phyloP scores from a whole-genome alignment of 2,797 vertebrate genomes.

The Rhyacichthys aspro region DNA sequence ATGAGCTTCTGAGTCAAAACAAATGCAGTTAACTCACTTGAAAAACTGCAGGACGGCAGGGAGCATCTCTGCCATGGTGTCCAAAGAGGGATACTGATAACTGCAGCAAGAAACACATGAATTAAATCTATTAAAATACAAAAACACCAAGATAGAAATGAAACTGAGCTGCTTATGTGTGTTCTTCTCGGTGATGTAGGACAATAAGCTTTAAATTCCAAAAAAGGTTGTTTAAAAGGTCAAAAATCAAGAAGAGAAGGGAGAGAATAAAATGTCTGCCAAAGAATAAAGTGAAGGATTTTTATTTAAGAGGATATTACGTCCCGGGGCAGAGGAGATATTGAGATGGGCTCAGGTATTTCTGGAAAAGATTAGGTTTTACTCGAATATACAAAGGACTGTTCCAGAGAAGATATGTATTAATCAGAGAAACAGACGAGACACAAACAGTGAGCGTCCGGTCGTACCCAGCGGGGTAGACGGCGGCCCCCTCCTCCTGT shows the following conservation, averaged over 20 bases:
- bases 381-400: slow-evolving; percentile 28
- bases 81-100: slow-evolving; percentile 90
- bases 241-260: slow-evolving; percentile 18
- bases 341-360: slow-evolving; percentile 40
- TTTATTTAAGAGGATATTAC: slow-evolving; percentile 39
- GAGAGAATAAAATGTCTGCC: not conserved
- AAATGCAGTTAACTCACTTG: slow-evolving; percentile 81
- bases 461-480: slow-evolving; percentile 84
- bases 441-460: not conserved
- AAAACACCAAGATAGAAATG: not conserved
- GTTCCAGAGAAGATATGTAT: slow-evolving; percentile 32
- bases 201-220: no score
- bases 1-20: not conserved
- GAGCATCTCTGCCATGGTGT: slow-evolving; percentile 90
- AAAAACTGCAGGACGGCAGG: slow-evolving; percentile 89
- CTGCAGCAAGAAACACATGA: slow-evolving; percentile 55
- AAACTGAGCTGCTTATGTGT: no score
- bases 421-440: not conserved
- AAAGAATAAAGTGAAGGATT: slow-evolving; percentile 27
- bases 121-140: not conserved
- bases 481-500: slow-evolving; percentile 86
- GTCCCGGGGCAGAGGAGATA: slow-evolving; percentile 9
- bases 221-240: no score
- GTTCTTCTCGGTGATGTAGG: no score
- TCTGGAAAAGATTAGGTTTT: slow-evolving; percentile 50